These are phyloP conservation scores for Agriopis aurantiaria DNA, from an alignment of 2,888 invertebrate species.

Conservation along the genomic window DNA sequence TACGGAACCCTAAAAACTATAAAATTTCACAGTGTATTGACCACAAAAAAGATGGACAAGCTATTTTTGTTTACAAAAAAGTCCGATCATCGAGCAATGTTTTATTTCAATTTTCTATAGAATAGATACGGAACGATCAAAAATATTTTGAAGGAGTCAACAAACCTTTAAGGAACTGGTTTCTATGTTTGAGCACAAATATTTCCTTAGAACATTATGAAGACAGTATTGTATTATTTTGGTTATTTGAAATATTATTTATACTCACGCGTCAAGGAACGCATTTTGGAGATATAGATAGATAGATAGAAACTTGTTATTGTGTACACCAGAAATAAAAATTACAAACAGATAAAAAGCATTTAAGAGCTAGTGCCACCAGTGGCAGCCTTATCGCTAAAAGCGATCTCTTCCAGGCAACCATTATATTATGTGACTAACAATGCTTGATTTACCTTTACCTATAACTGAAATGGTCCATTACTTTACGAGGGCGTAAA, in stretches of 20 bases:
- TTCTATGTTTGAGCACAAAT: slow-evolving; percentile 79
- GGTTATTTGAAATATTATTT: slow-evolving; percentile 34
- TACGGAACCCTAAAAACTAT: too few species aligned
- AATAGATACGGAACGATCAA: slow-evolving; percentile 62
- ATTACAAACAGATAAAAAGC: too few species aligned
- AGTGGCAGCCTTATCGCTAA: too few species aligned
- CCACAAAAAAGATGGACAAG: slow-evolving; percentile 6
- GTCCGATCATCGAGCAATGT: slow-evolving; percentile 38
- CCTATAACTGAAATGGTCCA: too few species aligned
- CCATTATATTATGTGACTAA: too few species aligned
- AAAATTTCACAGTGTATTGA: background rate
- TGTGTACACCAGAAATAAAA: too few species aligned
- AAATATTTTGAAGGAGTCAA: slow-evolving; percentile 81
- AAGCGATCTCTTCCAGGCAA: too few species aligned
- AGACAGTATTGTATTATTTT: slow-evolving; percentile 41
- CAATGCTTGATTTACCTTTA: too few species aligned
- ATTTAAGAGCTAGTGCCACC: too few species aligned
- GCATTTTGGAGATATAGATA: background rate
- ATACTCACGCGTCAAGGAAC: slow-evolving; percentile 33
- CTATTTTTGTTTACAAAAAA: slow-evolving; percentile 31
- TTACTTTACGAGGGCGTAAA: too few species aligned
- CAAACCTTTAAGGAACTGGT: slow-evolving; percentile 79
- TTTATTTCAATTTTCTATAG: slow-evolving; percentile 56
- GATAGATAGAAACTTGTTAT: too few species aligned
- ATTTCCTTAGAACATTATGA: slow-evolving; percentile 69